Percentiles rank a stretch among this genome's conserved stretches.
Evolutionary conservation across 2,888 invertebrate genomes (phyloP).

Genomic region (Periphyllus acericola): DNA sequence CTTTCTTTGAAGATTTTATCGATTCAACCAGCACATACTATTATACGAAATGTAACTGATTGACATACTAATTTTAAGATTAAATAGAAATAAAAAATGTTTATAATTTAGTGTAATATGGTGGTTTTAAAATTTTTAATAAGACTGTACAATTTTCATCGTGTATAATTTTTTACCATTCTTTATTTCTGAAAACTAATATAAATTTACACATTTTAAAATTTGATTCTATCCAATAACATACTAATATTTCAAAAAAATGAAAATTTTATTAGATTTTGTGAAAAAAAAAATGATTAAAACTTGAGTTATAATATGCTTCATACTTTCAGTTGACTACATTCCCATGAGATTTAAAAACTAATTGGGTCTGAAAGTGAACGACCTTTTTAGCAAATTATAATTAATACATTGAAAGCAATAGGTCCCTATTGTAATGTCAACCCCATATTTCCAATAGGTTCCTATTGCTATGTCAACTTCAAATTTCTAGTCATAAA

Average conservation of each 20-base stretch:
- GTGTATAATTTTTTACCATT: not conserved
- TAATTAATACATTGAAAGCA: constrained; percentile 6
- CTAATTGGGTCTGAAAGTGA: constrained; percentile 20
- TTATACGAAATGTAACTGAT: not conserved
- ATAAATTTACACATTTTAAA: not conserved
- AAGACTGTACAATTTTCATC: not conserved
- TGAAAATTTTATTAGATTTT: not conserved
- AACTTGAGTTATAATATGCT: not conserved
- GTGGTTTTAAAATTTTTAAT: no score
- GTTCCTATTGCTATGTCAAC: not conserved
- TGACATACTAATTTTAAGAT: not conserved
- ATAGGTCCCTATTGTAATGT: not conserved
- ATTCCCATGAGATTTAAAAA: constrained; percentile 23
- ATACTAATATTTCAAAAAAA: not conserved
- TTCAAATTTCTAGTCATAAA: constrained; percentile 6
- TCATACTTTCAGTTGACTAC: not conserved
- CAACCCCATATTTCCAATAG: constrained; percentile 14
- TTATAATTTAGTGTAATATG: not conserved
- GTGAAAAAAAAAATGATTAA: no score
- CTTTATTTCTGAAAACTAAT: not conserved
- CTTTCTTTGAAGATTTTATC: not conserved
- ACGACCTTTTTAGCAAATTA: not conserved
- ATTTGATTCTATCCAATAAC: not conserved
- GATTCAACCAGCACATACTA: no score
- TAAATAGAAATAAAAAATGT: not conserved